phyloP scores from a whole-genome alignment of 1,140 invertebrate genomes.

The Rhysida immarginata region DNA sequence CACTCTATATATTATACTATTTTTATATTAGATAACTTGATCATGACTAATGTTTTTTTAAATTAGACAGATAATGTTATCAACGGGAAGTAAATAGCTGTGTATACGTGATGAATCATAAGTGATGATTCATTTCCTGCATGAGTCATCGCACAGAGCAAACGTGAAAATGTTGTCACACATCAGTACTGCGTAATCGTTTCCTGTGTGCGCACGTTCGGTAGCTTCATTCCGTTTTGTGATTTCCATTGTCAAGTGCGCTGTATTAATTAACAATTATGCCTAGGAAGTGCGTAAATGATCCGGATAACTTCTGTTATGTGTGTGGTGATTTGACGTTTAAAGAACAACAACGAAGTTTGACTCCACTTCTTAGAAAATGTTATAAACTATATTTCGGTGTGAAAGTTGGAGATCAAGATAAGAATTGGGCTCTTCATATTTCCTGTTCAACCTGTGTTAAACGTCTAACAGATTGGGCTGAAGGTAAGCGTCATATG shows the following conservation, averaged over 20 bases:
- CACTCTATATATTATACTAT: too few relatives aligned
- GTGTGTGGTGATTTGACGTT: background rate
- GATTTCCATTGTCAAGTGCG: background rate
- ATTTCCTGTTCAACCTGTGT: background rate
- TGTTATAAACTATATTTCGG: conserved; percentile 1
- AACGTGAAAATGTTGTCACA: too few relatives aligned
- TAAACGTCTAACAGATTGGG: background rate
- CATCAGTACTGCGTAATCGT: background rate
- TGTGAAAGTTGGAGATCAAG: background rate
- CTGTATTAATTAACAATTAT: background rate
- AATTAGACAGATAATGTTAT: too few relatives aligned
- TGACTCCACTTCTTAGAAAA: background rate
- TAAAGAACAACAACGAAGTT: background rate
- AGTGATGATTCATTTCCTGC: too few relatives aligned
- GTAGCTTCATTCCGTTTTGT: background rate
- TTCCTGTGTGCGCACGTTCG: background rate
- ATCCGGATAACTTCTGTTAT: conserved; percentile 1
- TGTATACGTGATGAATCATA: too few relatives aligned
- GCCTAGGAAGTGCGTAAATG: background rate
- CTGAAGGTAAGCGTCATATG: background rate
- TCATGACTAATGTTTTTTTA: too few relatives aligned
- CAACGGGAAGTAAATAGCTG: too few relatives aligned
- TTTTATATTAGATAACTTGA: too few relatives aligned
- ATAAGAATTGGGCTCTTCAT: conserved; percentile 7
- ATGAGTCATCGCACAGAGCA: too few relatives aligned